Evolutionary conservation across 2,797 vertebrate species (phyloP).

Genomic region (Argentina silus): DNA sequence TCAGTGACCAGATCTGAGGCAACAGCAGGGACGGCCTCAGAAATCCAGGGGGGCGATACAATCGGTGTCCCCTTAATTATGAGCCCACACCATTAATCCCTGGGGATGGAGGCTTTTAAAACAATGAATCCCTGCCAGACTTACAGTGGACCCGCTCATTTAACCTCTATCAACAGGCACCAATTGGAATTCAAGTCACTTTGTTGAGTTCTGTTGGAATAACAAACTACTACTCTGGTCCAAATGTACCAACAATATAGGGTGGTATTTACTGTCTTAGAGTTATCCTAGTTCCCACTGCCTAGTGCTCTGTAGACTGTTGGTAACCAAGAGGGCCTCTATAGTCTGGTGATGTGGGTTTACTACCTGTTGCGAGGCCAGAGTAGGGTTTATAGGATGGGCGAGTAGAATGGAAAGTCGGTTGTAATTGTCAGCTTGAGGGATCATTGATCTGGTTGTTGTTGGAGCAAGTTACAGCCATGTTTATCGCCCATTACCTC

Average conservation of each 20-base stretch:
- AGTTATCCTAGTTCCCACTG: constrained; percentile 47
- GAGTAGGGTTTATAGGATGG: constrained; percentile 10
- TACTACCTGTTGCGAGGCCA: constrained; percentile 39
- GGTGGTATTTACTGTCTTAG: constrained; percentile 60
- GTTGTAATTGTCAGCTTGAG: not conserved
- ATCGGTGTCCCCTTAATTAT: constrained; percentile 60
- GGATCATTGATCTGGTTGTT: not conserved
- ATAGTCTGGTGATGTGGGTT: constrained; percentile 45
- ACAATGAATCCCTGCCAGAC: constrained; percentile 61
- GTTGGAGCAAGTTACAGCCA: not conserved
- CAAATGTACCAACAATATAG: constrained; percentile 40
- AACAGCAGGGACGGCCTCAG: constrained; percentile 64
- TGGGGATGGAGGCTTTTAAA: constrained; percentile 47
- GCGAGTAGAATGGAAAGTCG: not conserved
- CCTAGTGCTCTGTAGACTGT: constrained; percentile 43
- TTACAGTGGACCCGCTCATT: constrained; percentile 60
- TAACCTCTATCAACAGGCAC: constrained; percentile 55
- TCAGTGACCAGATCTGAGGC: constrained; percentile 79
- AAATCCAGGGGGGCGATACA: constrained; percentile 60
- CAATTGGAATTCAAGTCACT: constrained; percentile 72
- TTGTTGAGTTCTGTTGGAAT: constrained; percentile 42
- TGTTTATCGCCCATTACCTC: not conserved
- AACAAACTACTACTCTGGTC: constrained; percentile 48
- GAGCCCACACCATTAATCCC: constrained; percentile 50
- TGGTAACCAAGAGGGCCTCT: constrained; percentile 54